Percentiles rank a stretch among this genome's conserved stretches.
These are phyloP conservation scores for Prionailurus bengalensis DNA, from an alignment of 2,113 vertebrate genomes.

Conservation along the genomic window DNA sequence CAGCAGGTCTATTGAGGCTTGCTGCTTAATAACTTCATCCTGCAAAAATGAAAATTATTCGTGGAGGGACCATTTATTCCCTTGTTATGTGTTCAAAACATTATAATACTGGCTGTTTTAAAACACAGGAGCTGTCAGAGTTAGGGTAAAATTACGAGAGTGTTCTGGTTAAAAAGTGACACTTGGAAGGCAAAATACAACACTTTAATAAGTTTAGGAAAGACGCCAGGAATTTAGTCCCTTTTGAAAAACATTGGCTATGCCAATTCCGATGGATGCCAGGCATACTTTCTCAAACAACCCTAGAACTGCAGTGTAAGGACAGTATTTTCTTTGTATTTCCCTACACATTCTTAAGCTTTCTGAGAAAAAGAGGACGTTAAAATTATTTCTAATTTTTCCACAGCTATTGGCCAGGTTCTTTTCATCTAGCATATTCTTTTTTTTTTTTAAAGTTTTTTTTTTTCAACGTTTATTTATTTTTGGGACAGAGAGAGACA, in stretches of 20 bases:
- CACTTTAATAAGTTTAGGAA: constrained; percentile 67
- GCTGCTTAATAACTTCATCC: constrained; percentile 45
- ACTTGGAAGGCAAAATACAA: constrained; percentile 62
- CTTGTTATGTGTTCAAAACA: constrained; percentile 8
- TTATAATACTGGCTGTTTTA: constrained; percentile 46
- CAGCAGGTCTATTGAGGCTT: background rate
- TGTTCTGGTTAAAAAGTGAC: constrained; percentile 52
- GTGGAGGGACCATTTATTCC: background rate
- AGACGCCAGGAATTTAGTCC: constrained; percentile 38
- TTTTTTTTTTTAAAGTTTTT: background rate
- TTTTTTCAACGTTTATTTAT: too few species aligned
- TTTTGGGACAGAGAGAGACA: too few species aligned
- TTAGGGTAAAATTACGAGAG: constrained; percentile 30
- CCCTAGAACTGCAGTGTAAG: constrained; percentile 36
- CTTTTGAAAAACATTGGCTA: constrained; percentile 56
- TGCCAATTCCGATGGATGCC: background rate
- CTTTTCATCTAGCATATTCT: constrained; percentile 23
- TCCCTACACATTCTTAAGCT: constrained; percentile 20
- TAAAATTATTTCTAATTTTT: constrained; percentile 1
- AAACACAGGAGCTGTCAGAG: constrained; percentile 46
- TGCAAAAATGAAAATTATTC: constrained; percentile 58
- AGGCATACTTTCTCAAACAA: constrained; percentile 44
- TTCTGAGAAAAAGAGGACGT: background rate
- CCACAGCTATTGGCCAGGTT: background rate
- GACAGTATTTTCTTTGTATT: constrained; percentile 43